These are phyloP conservation scores for Alaudala cheleensis DNA, from an alignment of 2,113 vertebrate genomes.

Conservation along the genomic window DNA sequence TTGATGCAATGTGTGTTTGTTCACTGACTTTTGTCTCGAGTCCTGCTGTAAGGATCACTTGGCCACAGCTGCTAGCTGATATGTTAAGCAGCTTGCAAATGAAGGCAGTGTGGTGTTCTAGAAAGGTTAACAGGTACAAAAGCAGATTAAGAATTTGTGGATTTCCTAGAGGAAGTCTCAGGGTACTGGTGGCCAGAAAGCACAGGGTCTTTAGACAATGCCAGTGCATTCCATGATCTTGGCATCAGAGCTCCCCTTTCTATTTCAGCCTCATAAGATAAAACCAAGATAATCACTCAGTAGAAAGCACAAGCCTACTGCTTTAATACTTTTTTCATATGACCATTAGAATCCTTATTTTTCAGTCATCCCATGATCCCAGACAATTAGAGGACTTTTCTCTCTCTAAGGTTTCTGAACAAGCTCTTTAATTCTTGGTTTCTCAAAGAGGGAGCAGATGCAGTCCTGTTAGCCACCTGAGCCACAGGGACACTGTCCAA, in stretches of 20 bases:
- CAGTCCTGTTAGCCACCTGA: neutral
- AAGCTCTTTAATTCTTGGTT: neutral
- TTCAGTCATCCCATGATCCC: neutral
- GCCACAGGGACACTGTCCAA: conserved; percentile 1
- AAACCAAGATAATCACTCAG: neutral
- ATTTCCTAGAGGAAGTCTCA: neutral
- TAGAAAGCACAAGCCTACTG: neutral
- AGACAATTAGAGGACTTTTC: neutral
- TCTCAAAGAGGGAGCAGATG: neutral
- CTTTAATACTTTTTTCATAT: neutral
- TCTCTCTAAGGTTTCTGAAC: neutral
- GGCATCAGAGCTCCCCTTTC: neutral
- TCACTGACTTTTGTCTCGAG: neutral
- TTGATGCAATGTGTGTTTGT: neutral
- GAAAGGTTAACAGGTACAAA: neutral
- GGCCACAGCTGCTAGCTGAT: neutral
- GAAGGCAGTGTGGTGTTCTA: neutral
- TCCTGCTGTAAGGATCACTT: neutral
- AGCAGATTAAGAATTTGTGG: neutral
- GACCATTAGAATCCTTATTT: neutral
- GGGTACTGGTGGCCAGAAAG: neutral
- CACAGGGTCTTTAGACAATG: neutral
- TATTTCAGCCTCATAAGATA: neutral
- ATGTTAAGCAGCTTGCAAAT: neutral
- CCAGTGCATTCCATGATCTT: neutral